A percentile compares a stretch with the other conserved stretches of the same genome.
Conservation (phyloP, 2,797 vertebrate genomes). For the Hemitrygon akajei region DNA sequence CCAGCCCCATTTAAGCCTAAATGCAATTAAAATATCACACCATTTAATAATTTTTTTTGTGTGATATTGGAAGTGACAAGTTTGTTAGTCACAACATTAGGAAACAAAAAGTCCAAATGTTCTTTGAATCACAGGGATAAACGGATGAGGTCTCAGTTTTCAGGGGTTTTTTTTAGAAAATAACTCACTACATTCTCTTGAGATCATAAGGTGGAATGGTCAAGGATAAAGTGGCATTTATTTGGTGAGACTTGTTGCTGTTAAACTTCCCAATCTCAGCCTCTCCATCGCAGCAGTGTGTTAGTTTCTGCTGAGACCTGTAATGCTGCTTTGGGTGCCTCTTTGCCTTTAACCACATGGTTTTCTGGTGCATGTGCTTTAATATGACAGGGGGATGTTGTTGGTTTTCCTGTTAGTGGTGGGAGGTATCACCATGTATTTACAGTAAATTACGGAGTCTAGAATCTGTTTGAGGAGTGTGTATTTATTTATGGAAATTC, state of each 20-base stretch:
- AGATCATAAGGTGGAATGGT: not conserved
- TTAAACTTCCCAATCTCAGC: not conserved
- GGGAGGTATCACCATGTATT: too few relatives aligned
- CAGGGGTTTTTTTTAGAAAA: not conserved
- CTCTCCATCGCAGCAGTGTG: not conserved
- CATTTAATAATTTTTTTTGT: not conserved
- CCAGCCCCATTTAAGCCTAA: too few relatives aligned
- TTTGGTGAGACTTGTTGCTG: not conserved
- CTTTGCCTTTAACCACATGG: not conserved
- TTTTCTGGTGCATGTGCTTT: not conserved
- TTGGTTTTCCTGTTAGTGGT: not conserved
- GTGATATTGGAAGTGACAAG: not conserved
- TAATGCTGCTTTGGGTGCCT: not conserved
- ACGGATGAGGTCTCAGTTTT: not conserved
- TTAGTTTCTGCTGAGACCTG: not conserved
- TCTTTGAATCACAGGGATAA: not conserved
- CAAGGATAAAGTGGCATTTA: not conserved
- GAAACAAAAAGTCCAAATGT: not conserved
- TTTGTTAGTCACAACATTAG: not conserved
- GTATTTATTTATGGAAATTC: too few relatives aligned
- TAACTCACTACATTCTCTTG: not conserved
- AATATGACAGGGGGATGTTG: not conserved
- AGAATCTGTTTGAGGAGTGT: not conserved
- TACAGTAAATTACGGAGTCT: not conserved
- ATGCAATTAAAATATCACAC: not conserved